These are phyloP conservation scores for Callyntrura guangdongensis DNA, from an alignment of 2,888 invertebrate genomes.

Conservation along the genomic window DNA sequence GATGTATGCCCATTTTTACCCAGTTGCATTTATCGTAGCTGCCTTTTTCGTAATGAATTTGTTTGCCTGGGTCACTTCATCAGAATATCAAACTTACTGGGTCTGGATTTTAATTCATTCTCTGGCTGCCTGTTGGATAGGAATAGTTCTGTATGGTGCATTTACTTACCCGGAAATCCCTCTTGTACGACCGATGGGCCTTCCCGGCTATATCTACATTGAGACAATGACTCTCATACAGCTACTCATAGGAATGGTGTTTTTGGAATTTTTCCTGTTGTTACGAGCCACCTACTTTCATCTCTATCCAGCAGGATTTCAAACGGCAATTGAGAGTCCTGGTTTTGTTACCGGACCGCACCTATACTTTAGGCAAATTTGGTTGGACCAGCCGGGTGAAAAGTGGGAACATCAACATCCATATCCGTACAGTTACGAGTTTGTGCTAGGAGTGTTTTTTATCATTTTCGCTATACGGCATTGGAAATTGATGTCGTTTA, in stretches of 20 bases:
- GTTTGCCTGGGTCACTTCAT: neutral
- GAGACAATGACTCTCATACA: conserved; percentile 31
- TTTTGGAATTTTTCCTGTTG: neutral
- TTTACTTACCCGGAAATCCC: conserved; percentile 40
- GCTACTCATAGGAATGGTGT: neutral
- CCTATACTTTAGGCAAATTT: conserved; percentile 30
- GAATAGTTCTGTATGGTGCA: conserved; percentile 15
- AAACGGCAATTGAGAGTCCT: neutral
- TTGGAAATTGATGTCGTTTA: neutral
- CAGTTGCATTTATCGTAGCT: neutral
- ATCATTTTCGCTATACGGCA: conserved; percentile 3
- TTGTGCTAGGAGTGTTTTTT: neutral
- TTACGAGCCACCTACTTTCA: conserved; percentile 5
- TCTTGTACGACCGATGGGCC: conserved; percentile 41
- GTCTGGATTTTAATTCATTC: conserved; percentile 22
- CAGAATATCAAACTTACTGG: neutral
- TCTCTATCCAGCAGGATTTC: conserved; percentile 8
- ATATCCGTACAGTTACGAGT: conserved; percentile 8
- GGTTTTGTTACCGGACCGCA: conserved; percentile 23
- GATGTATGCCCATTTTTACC: conserved; percentile 1
- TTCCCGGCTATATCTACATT: conserved; percentile 39
- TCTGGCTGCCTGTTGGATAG: neutral
- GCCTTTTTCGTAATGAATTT: conserved; percentile 13
- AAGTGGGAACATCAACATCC: conserved; percentile 7
- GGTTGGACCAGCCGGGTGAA: neutral